Conservation (phyloP, 2,888 invertebrate species). For the Perdita meconis region DNA sequence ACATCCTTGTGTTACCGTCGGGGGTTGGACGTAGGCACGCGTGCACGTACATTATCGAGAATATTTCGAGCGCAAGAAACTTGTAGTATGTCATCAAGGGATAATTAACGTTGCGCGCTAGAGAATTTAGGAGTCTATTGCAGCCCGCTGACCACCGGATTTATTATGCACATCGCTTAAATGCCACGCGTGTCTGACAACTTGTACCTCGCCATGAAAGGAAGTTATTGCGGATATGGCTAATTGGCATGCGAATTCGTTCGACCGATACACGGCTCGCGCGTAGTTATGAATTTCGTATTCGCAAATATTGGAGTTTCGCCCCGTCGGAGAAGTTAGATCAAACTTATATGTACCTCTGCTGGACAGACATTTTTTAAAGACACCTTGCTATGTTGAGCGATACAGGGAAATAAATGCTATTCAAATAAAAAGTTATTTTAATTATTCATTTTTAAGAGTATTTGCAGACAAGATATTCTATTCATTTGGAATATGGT, state of each 20-base stretch:
- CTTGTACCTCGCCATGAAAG: background rate
- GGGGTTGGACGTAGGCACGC: background rate
- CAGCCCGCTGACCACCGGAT: background rate
- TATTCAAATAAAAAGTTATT: too few relatives aligned
- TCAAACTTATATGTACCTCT: too few relatives aligned
- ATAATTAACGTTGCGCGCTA: slow-evolving; percentile 15
- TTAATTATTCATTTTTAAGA: too few relatives aligned
- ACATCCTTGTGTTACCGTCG: background rate
- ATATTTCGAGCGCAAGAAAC: slow-evolving; percentile 3
- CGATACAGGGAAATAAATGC: too few relatives aligned
- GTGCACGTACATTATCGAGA: background rate
- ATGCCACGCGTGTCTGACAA: slow-evolving; percentile 4
- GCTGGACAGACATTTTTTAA: too few relatives aligned
- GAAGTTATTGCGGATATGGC: background rate
- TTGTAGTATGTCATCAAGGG: slow-evolving; percentile 1
- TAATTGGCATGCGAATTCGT: background rate
- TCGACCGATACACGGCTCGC: background rate
- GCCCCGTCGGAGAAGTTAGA: too few relatives aligned
- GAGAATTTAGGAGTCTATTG: background rate
- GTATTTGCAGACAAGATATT: too few relatives aligned
- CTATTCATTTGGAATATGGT: too few relatives aligned
- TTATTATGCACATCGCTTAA: slow-evolving; percentile 4
- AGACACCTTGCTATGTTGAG: too few relatives aligned
- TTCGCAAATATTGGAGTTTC: too few relatives aligned
- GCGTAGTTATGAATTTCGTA: background rate